These are phyloP conservation scores for Cromileptes altivelis DNA, from an alignment of 2,113 vertebrate species.

Conservation along the genomic window DNA sequence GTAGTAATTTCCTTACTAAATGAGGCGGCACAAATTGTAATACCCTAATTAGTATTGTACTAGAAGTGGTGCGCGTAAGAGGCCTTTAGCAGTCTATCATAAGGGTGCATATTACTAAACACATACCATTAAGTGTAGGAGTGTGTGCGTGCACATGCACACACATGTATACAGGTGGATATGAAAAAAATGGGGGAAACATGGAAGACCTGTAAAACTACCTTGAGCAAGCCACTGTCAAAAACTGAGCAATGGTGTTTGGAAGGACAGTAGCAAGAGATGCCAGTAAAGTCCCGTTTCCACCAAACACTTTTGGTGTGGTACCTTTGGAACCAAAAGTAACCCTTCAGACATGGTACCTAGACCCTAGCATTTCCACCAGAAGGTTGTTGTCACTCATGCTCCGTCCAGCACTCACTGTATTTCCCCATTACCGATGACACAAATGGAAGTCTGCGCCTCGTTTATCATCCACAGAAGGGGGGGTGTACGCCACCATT, in stretches of 20 bases:
- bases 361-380: too few species aligned
- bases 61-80: constrained; percentile 44
- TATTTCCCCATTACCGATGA: too few species aligned
- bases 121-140: not conserved
- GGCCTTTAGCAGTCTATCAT: constrained; percentile 27
- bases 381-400: too few species aligned
- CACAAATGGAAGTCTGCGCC: too few species aligned
- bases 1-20: constrained; percentile 72
- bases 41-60: constrained; percentile 66
- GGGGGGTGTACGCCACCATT: too few species aligned
- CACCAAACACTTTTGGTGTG: too few species aligned
- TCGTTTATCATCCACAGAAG: too few species aligned
- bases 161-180: not conserved
- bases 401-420: too few species aligned
- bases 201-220: not conserved
- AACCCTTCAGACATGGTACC: too few species aligned
- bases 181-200: not conserved
- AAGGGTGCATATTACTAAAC: constrained; percentile 14
- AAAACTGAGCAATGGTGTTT: not conserved
- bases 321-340: too few species aligned
- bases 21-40: constrained; percentile 74
- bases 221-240: not conserved
- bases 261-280: not conserved
- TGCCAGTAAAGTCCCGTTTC: too few species aligned
- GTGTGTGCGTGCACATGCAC: not conserved